Base-by-base conservation (phyloP, 2,888 invertebrate genomes). In the Exephanes ischioxanthus region DNA sequence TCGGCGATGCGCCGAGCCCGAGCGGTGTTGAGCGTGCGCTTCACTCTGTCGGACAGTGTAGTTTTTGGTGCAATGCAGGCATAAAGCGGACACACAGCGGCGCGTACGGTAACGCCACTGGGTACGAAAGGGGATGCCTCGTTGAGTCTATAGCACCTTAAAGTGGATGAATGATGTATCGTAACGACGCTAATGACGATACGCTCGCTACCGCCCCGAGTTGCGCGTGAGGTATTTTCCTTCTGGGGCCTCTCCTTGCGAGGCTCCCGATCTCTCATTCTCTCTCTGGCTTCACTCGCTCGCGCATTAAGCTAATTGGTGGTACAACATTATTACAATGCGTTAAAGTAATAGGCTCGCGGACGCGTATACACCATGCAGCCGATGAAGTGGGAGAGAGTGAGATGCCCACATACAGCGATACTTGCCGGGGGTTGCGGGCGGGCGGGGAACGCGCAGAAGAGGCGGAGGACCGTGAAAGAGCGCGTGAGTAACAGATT, bases 251-350 rank as follows among this genome's bases (percentile, higher is more conserved):
- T 61, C 67, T 67, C 63, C 22, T 51, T 19, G 33, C 30, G 61
- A 51, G 41, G 37, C 58, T 68, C 22, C 53, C 71, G 55, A 22
- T 37, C 63, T 48, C 58, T 45, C 72, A 67, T 51, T 55, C 72
- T 22, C 73, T 72, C 63, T 45, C 37, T 61, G 61, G 51, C 61
- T 72, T 77, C 63, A 14, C 81, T 81, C 81, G 61, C 67, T 19
- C 67, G 80, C 75, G 80, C 88, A 89, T 89, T 89, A 88, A 86
- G 86, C 90, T 91, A 91, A 91, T 91, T 92, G 92, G 90, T 88
- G 90, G 87, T 91, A 90, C 91, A 91, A 90, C 91, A 92, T 92
- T 92, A 93, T 93, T 93, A 92, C 91, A 90, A 88, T 87, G 90
- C 92, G 90, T 91, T 90, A 91, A 87, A 91, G 90, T 92, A 92